Base-by-base conservation (phyloP, 2,797 vertebrate species). In the Myotis vivesi region DNA sequence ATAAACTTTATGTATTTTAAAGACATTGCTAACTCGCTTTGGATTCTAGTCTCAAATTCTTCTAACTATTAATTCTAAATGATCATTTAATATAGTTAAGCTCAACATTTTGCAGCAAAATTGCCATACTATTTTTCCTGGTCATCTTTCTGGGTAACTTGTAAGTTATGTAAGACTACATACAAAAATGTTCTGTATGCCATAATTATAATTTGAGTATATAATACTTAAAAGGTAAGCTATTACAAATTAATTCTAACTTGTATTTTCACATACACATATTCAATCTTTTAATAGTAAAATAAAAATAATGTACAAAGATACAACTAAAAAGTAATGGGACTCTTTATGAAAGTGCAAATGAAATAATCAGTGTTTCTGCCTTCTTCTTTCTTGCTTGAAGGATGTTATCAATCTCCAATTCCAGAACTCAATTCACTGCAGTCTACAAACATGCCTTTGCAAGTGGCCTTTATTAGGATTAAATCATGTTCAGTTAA, bases 31-130 rank as follows among this genome's bases (percentile, higher is more conserved):
- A 69, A 77, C 28, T 81, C 49, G 7, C 30, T 38, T 72, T 90
- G 3, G 8, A 92, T 51, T 87, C 33, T 20, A 59, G 3, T 59
- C 19, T 44, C 64, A 53, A 66, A 66, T 3, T 76, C n/a, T 22
- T 81, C n/a, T 83, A 91, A 90, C 94, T 79, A 55, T 55, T 80
- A 90, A 88, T 75, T 90, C 15, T 19, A 84, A 55, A 38, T 79
- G 19, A 20, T 46, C 53, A 62, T 8, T 68, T 44, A 51, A 64
- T 57, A 33, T 19, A 92, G 7, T 23, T 38, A 94, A 84, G 36
- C 3, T 15, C 91, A 59, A 62, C 12, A 68, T 72, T 38, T 33
- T 75, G n/a, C 57, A 79, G 9, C 11, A 90, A 85, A 84, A 69
- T 23, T 41, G 23, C 10, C 38, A 20, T 44, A 46, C 16, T 1